Conservation (phyloP, 2,888 invertebrate species). For the Bombyx huttoni region DNA sequence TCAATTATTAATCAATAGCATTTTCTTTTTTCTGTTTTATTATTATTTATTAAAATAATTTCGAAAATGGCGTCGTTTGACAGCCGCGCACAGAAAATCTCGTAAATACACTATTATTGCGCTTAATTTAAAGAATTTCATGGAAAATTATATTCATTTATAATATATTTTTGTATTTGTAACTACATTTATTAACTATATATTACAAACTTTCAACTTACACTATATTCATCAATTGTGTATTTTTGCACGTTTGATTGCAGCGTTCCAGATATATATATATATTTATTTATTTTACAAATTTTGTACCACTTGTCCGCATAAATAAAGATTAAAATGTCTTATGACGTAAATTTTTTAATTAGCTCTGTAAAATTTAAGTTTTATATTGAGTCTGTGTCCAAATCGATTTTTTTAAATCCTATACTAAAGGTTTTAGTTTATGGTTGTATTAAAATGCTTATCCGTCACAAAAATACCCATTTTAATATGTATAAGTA, state of each 20-base stretch:
- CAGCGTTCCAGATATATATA: conserved; percentile 20
- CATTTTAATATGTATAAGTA: no score
- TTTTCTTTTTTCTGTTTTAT: no score
- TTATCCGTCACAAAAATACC: no score
- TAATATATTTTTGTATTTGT: conserved; percentile 70
- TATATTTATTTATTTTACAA: conserved; percentile 9
- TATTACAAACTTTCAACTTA: conserved; percentile 69
- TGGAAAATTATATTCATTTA: conserved; percentile 72
- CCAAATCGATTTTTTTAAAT: neutral
- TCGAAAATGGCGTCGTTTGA: neutral
- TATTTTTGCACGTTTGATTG: conserved; percentile 37
- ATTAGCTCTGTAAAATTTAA: neutral
- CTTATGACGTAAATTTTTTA: neutral
- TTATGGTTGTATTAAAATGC: neutral
- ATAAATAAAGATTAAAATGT: conserved; percentile 4
- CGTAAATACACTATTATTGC: conserved; percentile 32
- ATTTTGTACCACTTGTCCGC: conserved; percentile 7
- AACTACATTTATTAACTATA: conserved; percentile 71
- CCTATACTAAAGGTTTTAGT: neutral
- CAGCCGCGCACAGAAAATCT: conserved; percentile 8
- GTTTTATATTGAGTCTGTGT: neutral
- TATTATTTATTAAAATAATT: neutral
- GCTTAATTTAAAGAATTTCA: conserved; percentile 66
- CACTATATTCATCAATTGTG: conserved; percentile 62
- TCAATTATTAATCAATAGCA: no score